Percentiles rank a stretch among this genome's conserved stretches.
phyloP scores from a whole-genome alignment of 2,888 invertebrate species.

The Synergus itoensis region DNA sequence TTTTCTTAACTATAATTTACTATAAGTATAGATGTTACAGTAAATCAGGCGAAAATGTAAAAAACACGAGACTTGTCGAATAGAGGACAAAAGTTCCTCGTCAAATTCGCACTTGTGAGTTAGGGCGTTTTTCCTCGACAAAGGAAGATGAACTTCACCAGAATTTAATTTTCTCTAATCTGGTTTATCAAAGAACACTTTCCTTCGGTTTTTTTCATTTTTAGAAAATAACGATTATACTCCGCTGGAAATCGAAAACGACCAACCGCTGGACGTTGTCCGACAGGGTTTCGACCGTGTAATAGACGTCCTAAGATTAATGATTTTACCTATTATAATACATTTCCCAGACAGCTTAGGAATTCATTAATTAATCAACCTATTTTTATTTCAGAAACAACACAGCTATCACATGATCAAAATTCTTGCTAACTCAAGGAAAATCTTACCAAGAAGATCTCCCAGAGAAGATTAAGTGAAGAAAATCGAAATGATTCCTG shows the following conservation, averaged over 20 bases:
- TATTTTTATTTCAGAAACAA: slow-evolving; percentile 3
- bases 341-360: slow-evolving; percentile 8
- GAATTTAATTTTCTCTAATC: background rate
- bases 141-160: background rate
- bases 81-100: slow-evolving; percentile 56
- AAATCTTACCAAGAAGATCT: background rate
- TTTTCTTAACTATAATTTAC: slow-evolving; percentile 8
- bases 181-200: slow-evolving; percentile 42
- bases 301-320: slow-evolving; percentile 43
- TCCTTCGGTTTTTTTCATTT: slow-evolving; percentile 44
- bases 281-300: slow-evolving; percentile 44
- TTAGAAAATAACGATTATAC: slow-evolving; percentile 48
- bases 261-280: slow-evolving; percentile 38
- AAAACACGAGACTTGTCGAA: slow-evolving; percentile 61
- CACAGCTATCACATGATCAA: slow-evolving; percentile 13
- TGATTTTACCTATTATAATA: slow-evolving; percentile 37
- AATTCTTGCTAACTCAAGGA: background rate
- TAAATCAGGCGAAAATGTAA: slow-evolving; percentile 59
- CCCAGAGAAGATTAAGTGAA: background rate
- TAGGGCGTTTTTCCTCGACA: background rate
- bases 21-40: slow-evolving; percentile 47
- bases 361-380: background rate
- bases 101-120: slow-evolving; percentile 51
- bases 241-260: slow-evolving; percentile 42
- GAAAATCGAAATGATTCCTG: background rate